A percentile compares a stretch with the other conserved stretches of the same genome.
Conservation (phyloP, 2,797 vertebrate genomes). For the Micrastur ruficollis region DNA sequence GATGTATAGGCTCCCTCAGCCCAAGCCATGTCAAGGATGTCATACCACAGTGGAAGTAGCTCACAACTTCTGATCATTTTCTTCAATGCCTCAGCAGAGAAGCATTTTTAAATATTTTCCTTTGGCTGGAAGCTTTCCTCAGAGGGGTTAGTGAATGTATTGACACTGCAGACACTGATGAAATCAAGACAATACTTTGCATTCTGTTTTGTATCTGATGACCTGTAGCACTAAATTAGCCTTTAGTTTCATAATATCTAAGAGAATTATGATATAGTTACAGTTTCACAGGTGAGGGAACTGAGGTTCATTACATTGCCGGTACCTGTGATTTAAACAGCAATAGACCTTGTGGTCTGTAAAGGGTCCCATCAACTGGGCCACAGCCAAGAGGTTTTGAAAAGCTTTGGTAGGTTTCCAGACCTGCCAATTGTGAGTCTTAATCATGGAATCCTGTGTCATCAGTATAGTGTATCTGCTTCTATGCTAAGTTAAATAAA, state of each 20-base stretch:
- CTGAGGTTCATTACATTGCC: not conserved
- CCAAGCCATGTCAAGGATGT: not conserved
- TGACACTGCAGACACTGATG: not conserved
- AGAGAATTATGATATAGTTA: not conserved
- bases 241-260: not conserved
- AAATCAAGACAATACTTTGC: not conserved
- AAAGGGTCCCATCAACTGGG: not conserved
- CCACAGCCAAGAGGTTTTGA: not conserved
- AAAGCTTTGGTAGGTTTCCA: slow-evolving; percentile 9
- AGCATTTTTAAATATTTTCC: not conserved
- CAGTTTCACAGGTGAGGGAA: not conserved
- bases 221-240: not conserved
- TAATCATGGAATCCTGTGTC: not conserved
- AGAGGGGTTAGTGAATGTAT: not conserved
- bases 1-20: not conserved
- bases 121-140: not conserved
- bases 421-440: not conserved
- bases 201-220: not conserved
- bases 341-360: not conserved
- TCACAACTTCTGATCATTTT: not conserved
- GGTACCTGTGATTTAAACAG: not conserved
- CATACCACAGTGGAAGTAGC: not conserved
- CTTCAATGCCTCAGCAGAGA: not conserved
- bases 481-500: not conserved
- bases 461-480: not conserved